phyloP scores from a whole-genome alignment of 2,888 invertebrate genomes.

The Cantharis lateralis region DNA sequence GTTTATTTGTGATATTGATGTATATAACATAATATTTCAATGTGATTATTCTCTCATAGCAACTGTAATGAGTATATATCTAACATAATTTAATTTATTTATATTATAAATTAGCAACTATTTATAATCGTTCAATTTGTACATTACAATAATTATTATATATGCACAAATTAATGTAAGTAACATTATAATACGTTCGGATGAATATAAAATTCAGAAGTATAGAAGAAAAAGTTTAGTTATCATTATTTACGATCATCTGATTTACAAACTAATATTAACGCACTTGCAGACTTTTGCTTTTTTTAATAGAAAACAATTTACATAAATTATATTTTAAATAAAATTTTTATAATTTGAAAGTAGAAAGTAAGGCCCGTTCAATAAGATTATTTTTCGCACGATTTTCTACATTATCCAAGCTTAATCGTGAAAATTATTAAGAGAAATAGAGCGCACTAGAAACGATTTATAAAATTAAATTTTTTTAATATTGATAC shows the following conservation, averaged over 20 bases:
- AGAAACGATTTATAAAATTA: not conserved
- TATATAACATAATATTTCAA: not conserved
- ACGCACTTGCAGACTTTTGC: not conserved
- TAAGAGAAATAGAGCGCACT: not conserved
- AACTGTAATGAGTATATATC: not conserved
- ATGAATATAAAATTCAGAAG: no score
- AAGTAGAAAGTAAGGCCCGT: slow-evolving; percentile 13
- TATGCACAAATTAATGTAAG: no score
- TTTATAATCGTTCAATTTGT: not conserved
- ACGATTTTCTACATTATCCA: not conserved
- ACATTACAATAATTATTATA: not conserved
- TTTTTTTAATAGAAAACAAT: not conserved
- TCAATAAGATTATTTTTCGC: slow-evolving; percentile 15
- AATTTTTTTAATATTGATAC: not conserved
- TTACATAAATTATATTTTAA: not conserved
- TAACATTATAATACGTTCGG: no score
- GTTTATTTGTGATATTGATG: not conserved
- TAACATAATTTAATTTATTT: not conserved
- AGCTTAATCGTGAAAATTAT: not conserved
- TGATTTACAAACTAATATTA: not conserved
- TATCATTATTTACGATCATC: not conserved
- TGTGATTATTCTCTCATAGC: not conserved
- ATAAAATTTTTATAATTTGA: slow-evolving; percentile 1
- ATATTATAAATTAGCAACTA: not conserved
- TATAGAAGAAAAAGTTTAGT: no score